Percentiles rank a stretch among this genome's conserved stretches.
phyloP scores from a whole-genome alignment of 2,797 vertebrate genomes.

The Gallinago nigripennis region DNA sequence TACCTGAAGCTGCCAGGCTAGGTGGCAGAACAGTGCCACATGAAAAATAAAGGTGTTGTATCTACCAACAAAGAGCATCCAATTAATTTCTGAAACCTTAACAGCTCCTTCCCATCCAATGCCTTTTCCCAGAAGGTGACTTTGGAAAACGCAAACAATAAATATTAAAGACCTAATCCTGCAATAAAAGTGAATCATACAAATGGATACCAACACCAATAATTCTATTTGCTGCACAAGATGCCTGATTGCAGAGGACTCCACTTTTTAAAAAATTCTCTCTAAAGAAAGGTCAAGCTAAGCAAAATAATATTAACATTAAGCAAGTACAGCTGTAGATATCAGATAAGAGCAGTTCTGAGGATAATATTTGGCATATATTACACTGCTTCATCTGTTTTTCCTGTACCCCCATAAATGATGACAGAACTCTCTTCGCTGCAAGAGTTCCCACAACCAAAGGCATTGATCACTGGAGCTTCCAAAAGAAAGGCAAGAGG shows the following conservation, averaged over 20 bases:
- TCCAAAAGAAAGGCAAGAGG: conserved; percentile 42
- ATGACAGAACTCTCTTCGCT: conserved; percentile 51
- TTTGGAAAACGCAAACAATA: not conserved
- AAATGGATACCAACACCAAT: not conserved
- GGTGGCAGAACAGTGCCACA: not conserved
- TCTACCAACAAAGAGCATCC: not conserved
- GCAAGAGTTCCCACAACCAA: conserved; percentile 61
- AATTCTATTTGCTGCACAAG: not conserved
- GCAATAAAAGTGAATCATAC: not conserved
- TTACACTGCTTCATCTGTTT: conserved; percentile 45
- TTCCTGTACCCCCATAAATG: conserved; percentile 56
- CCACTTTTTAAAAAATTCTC: not conserved
- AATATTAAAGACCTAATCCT: not conserved
- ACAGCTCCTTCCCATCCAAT: not conserved
- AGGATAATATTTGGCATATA: conserved; percentile 22
- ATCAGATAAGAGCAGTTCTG: conserved; percentile 59
- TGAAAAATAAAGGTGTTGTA: not conserved
- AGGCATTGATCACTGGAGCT: conserved; percentile 64
- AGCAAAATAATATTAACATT: conserved; percentile 62
- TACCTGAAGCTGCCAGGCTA: not conserved
- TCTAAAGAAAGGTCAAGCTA: conserved; percentile 12
- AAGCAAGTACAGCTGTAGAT: conserved; percentile 66
- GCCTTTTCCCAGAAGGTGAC: not conserved
- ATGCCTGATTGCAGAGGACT: conserved; percentile 26
- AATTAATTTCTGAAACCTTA: not conserved